phyloP scores from a whole-genome alignment of 2,888 invertebrate genomes.

The Limnephilus auricula region DNA sequence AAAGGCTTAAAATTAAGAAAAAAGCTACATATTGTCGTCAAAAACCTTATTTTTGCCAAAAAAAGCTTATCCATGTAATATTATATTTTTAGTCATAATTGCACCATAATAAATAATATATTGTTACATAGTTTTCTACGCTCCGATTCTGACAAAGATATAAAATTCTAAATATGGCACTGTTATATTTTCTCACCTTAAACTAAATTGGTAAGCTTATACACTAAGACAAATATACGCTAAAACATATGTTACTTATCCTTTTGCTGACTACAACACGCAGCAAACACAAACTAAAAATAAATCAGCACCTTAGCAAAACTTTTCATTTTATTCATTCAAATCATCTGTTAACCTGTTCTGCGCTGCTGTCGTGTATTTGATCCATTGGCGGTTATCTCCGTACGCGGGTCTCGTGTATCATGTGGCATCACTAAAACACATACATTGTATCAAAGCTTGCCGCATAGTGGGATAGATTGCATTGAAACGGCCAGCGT shows the following conservation, averaged over 20 bases:
- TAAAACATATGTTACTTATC: background rate
- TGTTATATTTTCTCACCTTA: slow-evolving; percentile 57
- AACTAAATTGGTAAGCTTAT: slow-evolving; percentile 47
- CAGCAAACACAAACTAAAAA: background rate
- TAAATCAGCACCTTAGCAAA: background rate
- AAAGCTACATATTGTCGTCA: slow-evolving; percentile 31
- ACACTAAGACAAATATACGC: slow-evolving; percentile 48
- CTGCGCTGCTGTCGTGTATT: too few species aligned
- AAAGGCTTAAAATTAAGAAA: slow-evolving; percentile 35
- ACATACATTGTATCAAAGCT: too few species aligned
- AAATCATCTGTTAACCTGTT: background rate
- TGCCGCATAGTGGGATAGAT: too few species aligned
- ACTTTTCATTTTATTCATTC: background rate
- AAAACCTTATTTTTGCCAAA: slow-evolving; percentile 62
- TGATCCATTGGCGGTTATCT: too few species aligned
- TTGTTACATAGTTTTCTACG: slow-evolving; percentile 64
- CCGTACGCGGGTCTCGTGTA: too few species aligned
- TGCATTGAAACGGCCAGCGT: too few species aligned
- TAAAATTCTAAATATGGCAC: slow-evolving; percentile 50
- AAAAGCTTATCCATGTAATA: slow-evolving; percentile 45
- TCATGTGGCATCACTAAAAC: too few species aligned
- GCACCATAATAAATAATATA: slow-evolving; percentile 56
- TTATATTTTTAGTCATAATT: slow-evolving; percentile 55
- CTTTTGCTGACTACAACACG: background rate
- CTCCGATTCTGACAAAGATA: slow-evolving; percentile 53